Base-by-base conservation (phyloP, 1,140 invertebrate genomes). In the Meloidogyne exigua region DNA sequence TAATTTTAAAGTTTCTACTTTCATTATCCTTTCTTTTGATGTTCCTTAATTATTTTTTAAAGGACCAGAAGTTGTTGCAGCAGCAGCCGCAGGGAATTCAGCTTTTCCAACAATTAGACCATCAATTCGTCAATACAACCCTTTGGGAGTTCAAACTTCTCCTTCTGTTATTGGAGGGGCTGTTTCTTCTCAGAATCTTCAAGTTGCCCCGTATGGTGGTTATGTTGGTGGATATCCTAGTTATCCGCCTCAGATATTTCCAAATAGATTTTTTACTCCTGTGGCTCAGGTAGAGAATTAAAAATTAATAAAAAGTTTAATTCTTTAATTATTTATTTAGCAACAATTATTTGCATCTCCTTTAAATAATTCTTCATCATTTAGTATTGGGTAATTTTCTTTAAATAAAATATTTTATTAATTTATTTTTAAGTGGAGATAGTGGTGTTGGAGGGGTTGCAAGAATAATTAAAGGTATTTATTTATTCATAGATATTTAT, bases 391-490 rank as follows among this genome's bases (percentile, higher is more conserved):
- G 44, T 49, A 49, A 49, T 18, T 49, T 49, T 49, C 5, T 49
- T 49, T 49, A n/a, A 57, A 57, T n/a, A n/a, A n/a, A 57, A 49
- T 42, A 9, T 42, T 18, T 18, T 18, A 1, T 18, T 32, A 57
- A 57, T n/a, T 18, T 2, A 18, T 67, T 25, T 67, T 36, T 36
- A 62, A 57, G 49, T 23, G 65, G 72, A 32, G 72, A 73, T 36
- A 73, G 72, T 23, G 72, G 72, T 32, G 42, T 73, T 5, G 72
- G 57, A 23, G 26, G 42, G 23, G 36, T 64, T 23, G 39, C 28
- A 18, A 65, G 15, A 62, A 62, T 57, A 28, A 25, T 71, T 13
- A 73, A 73, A 64, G 72, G 72, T 73, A 28, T 32, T 25, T 32
- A 62, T 5, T 3, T 21, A 28, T n/a, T 9, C 21, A 15, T 57